Evolutionary conservation across 2,113 vertebrate genomes (phyloP).

Genomic region (Reinhardtius hippoglossoides): DNA sequence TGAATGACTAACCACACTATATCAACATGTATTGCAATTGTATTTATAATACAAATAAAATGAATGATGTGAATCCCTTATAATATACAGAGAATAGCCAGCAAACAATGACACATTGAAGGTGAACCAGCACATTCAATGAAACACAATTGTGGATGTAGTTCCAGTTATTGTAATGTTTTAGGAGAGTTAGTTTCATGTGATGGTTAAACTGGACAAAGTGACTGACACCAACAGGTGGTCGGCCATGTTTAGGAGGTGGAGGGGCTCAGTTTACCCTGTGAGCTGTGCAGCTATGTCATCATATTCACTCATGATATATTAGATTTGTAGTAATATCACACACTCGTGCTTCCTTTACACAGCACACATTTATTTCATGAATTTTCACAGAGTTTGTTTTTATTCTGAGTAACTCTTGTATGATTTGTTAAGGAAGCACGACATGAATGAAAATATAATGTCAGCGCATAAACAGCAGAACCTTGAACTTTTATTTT

Average conservation of each 20-base stretch:
- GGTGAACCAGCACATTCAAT: not conserved
- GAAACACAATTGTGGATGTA: not conserved
- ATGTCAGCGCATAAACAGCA: too few relatives aligned
- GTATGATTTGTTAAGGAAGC: too few relatives aligned
- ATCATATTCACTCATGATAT: not conserved
- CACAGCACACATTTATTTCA: not conserved
- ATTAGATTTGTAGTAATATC: not conserved
- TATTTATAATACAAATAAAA: too few relatives aligned
- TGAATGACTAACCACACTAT: not conserved
- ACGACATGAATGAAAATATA: too few relatives aligned
- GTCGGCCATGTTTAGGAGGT: not conserved
- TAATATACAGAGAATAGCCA: too few relatives aligned
- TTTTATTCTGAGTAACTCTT: not conserved
- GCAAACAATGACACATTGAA: not conserved
- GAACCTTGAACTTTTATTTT: not conserved
- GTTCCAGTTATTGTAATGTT: not conserved
- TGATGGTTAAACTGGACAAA: not conserved
- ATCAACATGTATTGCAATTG: too few relatives aligned
- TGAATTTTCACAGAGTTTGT: not conserved
- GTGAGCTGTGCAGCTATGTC: not conserved
- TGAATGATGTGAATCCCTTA: too few relatives aligned
- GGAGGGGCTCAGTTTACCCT: not conserved
- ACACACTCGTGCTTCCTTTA: not conserved
- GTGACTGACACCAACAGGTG: constrained; percentile 9
- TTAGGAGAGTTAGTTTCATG: not conserved